Evolutionary conservation across 2,113 vertebrate genomes (phyloP).

Genomic region (Aptenodytes forsteri): DNA sequence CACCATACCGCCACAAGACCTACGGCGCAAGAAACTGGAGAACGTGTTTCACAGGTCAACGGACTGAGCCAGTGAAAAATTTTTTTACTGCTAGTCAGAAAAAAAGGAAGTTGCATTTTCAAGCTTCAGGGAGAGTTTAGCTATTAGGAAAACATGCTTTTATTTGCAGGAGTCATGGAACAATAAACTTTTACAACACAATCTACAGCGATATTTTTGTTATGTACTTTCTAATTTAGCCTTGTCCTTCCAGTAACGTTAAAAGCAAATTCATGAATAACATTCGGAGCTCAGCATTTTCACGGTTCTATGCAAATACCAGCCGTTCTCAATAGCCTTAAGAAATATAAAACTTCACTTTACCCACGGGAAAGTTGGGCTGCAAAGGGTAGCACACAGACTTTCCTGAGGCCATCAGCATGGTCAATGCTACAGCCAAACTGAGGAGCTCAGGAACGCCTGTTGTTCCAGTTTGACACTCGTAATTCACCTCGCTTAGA

Average conservation of each 20-base stretch:
- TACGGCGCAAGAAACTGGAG: neutral
- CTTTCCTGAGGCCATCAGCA: neutral
- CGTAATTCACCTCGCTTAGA: neutral
- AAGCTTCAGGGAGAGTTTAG: neutral
- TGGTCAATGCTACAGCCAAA: neutral
- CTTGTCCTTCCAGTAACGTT: neutral
- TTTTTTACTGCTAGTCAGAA: neutral
- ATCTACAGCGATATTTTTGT: neutral
- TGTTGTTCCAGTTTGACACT: neutral
- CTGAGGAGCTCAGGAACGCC: neutral
- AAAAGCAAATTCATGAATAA: neutral
- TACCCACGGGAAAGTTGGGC: neutral
- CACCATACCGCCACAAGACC: neutral
- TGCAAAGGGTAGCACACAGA: neutral
- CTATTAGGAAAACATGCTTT: neutral
- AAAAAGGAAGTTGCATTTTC: neutral
- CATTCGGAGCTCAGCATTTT: neutral
- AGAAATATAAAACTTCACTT: neutral
- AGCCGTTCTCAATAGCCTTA: neutral
- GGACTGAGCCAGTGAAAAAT: neutral
- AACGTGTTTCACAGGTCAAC: neutral
- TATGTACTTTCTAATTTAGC: neutral
- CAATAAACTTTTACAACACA: neutral
- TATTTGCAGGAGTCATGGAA: neutral
- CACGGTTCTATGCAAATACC: neutral